These are phyloP conservation scores for Caiman crocodilus DNA, from an alignment of 2,797 vertebrate genomes.

Conservation along the genomic window DNA sequence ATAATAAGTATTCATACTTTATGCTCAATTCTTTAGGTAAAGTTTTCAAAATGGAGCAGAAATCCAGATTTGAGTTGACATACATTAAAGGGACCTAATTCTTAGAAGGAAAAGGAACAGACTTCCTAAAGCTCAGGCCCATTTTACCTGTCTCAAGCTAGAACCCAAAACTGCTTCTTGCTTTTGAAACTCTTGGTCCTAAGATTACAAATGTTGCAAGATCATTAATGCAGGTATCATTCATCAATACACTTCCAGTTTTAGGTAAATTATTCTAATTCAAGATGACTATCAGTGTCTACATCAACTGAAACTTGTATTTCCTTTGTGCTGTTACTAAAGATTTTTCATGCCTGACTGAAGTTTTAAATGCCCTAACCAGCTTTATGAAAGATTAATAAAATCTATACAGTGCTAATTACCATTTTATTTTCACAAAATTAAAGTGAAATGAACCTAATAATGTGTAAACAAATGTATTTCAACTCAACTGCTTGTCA, in stretches of 20 bases:
- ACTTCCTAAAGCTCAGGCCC: neutral
- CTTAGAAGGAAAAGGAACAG: slow-evolving; percentile 28
- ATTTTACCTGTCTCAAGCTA: neutral
- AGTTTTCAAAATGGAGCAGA: slow-evolving; percentile 16
- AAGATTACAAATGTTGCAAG: neutral
- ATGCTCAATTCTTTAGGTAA: neutral
- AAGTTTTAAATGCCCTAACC: slow-evolving; percentile 24
- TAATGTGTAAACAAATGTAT: slow-evolving; percentile 27
- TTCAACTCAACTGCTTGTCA: neutral
- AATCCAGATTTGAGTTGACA: slow-evolving; percentile 40
- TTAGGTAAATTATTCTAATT: slow-evolving; percentile 21
- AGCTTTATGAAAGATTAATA: slow-evolving; percentile 33
- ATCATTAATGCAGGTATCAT: neutral
- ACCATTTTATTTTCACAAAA: slow-evolving; percentile 48
- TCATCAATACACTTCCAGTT: slow-evolving; percentile 8
- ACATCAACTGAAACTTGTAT: slow-evolving; percentile 5
- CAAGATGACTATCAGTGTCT: neutral
- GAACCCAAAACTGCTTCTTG: neutral
- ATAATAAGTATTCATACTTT: neutral
- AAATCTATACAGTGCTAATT: slow-evolving; percentile 29
- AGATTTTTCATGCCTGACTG: neutral
- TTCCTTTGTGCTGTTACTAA: slow-evolving; percentile 16
- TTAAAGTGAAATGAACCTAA: slow-evolving; percentile 45
- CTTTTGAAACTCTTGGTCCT: slow-evolving; percentile 14
- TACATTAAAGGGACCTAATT: neutral